Base-by-base conservation (phyloP, 2,888 invertebrate genomes). In the Himalopsyche anomala region DNA sequence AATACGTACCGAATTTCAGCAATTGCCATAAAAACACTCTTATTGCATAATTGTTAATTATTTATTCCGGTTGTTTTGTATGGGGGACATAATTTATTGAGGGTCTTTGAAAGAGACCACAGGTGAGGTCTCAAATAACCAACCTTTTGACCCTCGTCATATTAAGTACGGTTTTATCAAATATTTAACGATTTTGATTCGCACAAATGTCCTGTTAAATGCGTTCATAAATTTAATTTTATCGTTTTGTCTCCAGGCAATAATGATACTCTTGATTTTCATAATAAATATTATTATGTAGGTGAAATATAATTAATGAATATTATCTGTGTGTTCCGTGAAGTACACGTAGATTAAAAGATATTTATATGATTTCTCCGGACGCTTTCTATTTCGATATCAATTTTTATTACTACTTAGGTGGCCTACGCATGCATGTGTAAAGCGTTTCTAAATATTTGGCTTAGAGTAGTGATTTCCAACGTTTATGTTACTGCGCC, bases 81-180 rank as follows among this genome's bases (percentile, higher is more conserved):
- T 19, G 62, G 19, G 62, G 62, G 62, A 62, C n/a, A 62, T 62
- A 62, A 62, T 62, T 62, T 62, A 62, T 62, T 28, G 62, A 62
- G 62, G 62, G 62, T 62, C 19, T n/a, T 62, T 62, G 62, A 62
- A 62, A 62, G 62, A 62, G 62, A 62, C 62, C 62, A 62, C 62
- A 62, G 62, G 62, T 62, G 62, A 62, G 62, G 62, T 62, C 62
- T 62, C 62, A 62, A 62, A 62, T 62, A 62, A 62, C 62, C 62
- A 62, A 62, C 62, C 62, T 62, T 62, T 62, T 62, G 62, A 62
- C 62, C 62, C 62, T 62, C 62, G 62, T 62, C 62, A 62, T 62
- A 19, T 19, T 62, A 62, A 62, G 62, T 62, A 62, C 62, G 62
- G 62, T 62, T 62, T 62, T 62, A 62, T 62, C 62, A 62, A 62